Conservation (phyloP, 92 coral and sea anemone species). For the Parazoanthus swiftii region DNA sequence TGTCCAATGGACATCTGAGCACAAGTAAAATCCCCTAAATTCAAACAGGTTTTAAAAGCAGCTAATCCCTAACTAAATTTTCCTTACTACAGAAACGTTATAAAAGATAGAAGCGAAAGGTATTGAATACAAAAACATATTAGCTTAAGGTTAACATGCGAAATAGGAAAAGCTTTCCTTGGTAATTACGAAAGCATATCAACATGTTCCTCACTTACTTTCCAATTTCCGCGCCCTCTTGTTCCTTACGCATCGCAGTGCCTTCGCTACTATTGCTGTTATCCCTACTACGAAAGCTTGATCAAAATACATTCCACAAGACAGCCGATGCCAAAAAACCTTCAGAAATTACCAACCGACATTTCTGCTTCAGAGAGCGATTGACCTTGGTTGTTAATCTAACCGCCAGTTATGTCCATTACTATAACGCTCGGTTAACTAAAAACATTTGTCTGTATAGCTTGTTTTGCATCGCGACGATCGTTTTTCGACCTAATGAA, state of each 20-base stretch:
- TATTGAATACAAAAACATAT: background rate
- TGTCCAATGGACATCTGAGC: background rate
- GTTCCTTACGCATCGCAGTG: background rate
- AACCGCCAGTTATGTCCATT: background rate
- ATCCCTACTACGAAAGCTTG: background rate
- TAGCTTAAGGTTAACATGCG: background rate
- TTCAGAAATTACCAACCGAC: background rate
- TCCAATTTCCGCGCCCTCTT: background rate
- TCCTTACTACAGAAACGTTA: background rate
- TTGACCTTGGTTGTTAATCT: constrained; percentile 5
- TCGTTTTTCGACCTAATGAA: background rate
- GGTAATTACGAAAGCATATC: background rate
- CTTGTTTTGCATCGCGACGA: background rate
- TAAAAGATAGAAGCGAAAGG: background rate
- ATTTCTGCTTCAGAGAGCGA: background rate
- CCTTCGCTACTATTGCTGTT: background rate
- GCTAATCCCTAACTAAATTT: background rate
- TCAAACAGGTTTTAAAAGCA: background rate
- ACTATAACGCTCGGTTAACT: background rate
- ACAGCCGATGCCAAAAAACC: background rate
- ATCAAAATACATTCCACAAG: background rate
- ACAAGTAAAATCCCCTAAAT: background rate
- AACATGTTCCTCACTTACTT: background rate
- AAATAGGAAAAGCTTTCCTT: background rate
- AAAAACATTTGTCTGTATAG: background rate